phyloP scores from a whole-genome alignment of 2,113 vertebrate genomes.

The Microtus ochrogaster region DNA sequence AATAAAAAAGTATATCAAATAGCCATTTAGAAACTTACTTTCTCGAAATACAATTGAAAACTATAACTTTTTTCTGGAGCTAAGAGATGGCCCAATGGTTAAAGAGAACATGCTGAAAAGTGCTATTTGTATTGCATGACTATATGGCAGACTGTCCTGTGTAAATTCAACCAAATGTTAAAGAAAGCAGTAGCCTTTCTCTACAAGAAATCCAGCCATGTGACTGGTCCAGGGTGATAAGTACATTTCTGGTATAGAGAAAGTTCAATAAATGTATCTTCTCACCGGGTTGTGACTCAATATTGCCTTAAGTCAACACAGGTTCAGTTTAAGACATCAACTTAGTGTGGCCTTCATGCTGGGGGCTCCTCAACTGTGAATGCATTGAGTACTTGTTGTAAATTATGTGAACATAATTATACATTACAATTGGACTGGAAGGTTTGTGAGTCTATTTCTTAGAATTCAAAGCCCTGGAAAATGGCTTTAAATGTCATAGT shows the following conservation, averaged over 20 bases:
- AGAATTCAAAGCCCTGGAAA: neutral
- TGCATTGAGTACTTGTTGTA: neutral
- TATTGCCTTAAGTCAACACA: neutral
- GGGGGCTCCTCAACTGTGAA: neutral
- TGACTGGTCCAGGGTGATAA: neutral
- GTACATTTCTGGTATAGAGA: neutral
- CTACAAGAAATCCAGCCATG: neutral
- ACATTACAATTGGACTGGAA: neutral
- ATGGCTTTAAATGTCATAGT: neutral
- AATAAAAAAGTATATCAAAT: neutral
- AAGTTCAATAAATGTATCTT: neutral
- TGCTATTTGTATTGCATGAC: neutral
- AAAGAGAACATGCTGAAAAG: neutral
- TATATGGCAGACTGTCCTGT: neutral
- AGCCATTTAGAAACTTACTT: neutral
- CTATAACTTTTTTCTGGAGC: neutral
- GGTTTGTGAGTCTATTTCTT: neutral
- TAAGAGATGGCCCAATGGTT: neutral
- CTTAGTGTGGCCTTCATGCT: neutral
- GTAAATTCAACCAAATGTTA: constrained; percentile 39
- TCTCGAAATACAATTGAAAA: neutral
- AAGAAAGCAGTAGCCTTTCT: neutral
- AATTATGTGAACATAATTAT: constrained; percentile 15
- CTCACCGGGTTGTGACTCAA: neutral
- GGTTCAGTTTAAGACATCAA: neutral